Percentiles rank a stretch among this genome's conserved stretches.
These are phyloP conservation scores for Macquaria australasica DNA, from an alignment of 2,113 vertebrate species.

Conservation along the genomic window DNA sequence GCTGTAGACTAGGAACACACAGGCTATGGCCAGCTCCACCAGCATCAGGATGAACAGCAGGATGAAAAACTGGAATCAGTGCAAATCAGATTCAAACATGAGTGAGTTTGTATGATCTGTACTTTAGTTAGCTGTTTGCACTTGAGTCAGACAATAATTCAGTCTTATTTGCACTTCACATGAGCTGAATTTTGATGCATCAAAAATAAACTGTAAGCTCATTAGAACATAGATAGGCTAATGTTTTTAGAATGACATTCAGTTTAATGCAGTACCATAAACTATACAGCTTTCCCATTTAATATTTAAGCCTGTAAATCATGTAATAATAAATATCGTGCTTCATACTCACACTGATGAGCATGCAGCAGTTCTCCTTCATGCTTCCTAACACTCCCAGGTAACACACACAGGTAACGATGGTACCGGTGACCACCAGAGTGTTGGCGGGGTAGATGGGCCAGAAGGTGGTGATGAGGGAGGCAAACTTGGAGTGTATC, in stretches of 20 bases:
- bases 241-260: not conserved
- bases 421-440: slow-evolving; percentile 83
- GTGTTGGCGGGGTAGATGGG: slow-evolving; percentile 85
- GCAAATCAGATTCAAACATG: not conserved
- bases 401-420: slow-evolving; percentile 87
- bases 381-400: slow-evolving; percentile 86
- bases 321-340: not conserved
- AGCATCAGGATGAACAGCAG: slow-evolving; percentile 86
- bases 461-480: slow-evolving; percentile 78
- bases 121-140: too few relatives aligned
- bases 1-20: slow-evolving; percentile 84
- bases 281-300: not conserved
- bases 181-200: not conserved
- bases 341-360: slow-evolving; percentile 82
- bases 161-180: not conserved
- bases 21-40: slow-evolving; percentile 84
- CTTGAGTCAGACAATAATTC: not conserved
- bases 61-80: slow-evolving; percentile 82
- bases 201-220: not conserved
- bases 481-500: slow-evolving; percentile 77
- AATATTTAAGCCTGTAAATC: not conserved
- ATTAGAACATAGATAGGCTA: too few relatives aligned
- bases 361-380: slow-evolving; percentile 88
- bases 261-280: not conserved
- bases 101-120: not conserved